Evolutionary conservation across 2,113 vertebrate species (phyloP).

Genomic region (Thalassarche chlororhynchos): DNA sequence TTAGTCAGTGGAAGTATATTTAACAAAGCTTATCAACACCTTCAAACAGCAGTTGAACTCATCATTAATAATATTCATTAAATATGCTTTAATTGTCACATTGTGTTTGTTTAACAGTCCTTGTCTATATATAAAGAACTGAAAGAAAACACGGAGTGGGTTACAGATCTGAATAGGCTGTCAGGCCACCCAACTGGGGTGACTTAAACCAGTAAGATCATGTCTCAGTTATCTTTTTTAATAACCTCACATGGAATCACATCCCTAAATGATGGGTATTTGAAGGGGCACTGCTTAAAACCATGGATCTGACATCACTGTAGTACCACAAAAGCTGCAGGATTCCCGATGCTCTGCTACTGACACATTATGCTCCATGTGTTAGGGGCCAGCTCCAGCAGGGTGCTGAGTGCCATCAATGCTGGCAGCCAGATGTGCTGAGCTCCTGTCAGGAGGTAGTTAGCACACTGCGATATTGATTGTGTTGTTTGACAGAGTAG

Average conservation of each 20-base stretch:
- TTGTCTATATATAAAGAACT: not conserved
- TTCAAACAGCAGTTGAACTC: not conserved
- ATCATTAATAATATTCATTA: not conserved
- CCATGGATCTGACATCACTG: not conserved
- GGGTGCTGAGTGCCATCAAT: not conserved
- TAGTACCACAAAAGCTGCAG: not conserved
- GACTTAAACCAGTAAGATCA: not conserved
- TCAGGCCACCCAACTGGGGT: not conserved
- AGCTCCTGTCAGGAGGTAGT: not conserved
- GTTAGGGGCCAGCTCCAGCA: not conserved
- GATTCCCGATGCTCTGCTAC: not conserved
- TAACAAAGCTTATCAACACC: not conserved
- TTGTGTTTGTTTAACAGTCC: not conserved
- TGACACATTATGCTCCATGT: not conserved
- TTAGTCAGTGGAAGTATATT: not conserved
- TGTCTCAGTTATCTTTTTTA: not conserved
- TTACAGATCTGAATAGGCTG: not conserved
- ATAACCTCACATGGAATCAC: not conserved
- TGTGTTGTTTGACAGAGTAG: not conserved
- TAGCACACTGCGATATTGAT: not conserved
- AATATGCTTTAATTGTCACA: not conserved
- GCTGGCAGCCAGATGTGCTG: not conserved
- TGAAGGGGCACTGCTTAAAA: not conserved
- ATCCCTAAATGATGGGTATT: not conserved
- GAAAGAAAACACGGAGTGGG: not conserved